Conservation (phyloP, 1,140 invertebrate genomes). For the Lepidostoma basale region DNA sequence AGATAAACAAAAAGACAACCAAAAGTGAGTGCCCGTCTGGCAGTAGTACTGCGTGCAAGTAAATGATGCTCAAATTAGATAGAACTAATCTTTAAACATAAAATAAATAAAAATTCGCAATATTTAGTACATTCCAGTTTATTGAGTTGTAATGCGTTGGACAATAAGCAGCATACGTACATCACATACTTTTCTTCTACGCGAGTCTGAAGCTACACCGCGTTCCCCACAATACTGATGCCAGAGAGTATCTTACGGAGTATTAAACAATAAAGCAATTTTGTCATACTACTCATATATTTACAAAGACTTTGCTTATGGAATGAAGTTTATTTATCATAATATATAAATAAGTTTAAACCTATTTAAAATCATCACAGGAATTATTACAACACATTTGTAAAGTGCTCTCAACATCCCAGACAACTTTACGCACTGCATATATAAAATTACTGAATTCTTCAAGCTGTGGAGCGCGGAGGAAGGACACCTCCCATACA, state of each 20-base stretch:
- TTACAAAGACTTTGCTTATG: slow-evolving; percentile 41
- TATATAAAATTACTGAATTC: slow-evolving; percentile 30
- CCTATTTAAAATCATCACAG: slow-evolving; percentile 41
- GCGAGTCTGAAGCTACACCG: not conserved
- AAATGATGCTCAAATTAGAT: too few species aligned
- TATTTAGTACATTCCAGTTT: slow-evolving; percentile 21
- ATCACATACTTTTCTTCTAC: slow-evolving; percentile 26
- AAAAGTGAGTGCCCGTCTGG: too few species aligned
- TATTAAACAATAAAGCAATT: slow-evolving; percentile 39
- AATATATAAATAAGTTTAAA: slow-evolving; percentile 36
- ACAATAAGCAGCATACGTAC: slow-evolving; percentile 30
- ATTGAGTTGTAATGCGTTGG: slow-evolving; percentile 6
- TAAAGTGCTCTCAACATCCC: slow-evolving; percentile 28
- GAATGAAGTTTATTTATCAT: slow-evolving; percentile 39
- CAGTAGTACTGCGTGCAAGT: too few species aligned
- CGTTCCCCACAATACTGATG: slow-evolving; percentile 21
- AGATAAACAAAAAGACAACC: too few species aligned
- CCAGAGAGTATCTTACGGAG: slow-evolving; percentile 33
- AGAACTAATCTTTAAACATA: too few species aligned
- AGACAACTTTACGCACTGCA: slow-evolving; percentile 27
- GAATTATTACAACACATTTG: slow-evolving; percentile 36
- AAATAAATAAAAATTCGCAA: slow-evolving; percentile 14
- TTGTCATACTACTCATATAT: slow-evolving; percentile 39
- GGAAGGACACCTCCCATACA: too few species aligned
- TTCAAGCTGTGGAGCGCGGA: too few species aligned